Evolutionary conservation across 2,888 invertebrate species (phyloP), one percentile per base, ranked within the genome.

Genomic region (Morpho helenor): DNA sequence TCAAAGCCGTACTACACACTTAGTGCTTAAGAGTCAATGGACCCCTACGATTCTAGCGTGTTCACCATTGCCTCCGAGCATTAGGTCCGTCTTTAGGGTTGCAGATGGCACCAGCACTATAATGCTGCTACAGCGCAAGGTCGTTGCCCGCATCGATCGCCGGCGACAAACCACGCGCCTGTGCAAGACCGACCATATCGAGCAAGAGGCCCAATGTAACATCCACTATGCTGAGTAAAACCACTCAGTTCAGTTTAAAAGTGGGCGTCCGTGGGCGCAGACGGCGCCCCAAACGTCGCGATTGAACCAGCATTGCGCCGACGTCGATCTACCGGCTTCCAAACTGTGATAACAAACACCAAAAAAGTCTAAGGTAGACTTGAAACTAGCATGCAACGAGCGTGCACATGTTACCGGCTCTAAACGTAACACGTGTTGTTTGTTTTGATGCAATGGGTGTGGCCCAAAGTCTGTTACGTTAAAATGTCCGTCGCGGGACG

Each of bases 101-200:
- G 62, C 52, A 59, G 62, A 64, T 57, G 54, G 57, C 66, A 64
- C 63, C 64, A 57, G 61, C 59, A 64, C 60, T 54, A 60, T 46
- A 65, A 67, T 59, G 61, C 62, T 61, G 60, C 62, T 66, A 69
- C 65, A 66, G 82, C 84, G 84, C 85, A 82, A 80, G 84, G 79
- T 83, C 82, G 74, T 74, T 75, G 81, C 60, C 79, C 82, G 73
- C 75, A 83, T 85, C 77, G 84, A 85, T 84, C 80, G 76, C 64
- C 65, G 67, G 66, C 65, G 72, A 72, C 72, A 72, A 70, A 72
- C 72, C 68, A 68, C 66, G 76, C 76, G 76, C 72, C 73, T 72
- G 74, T 74, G 73, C 76, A 63, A 62, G 66, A 68, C 70, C 70
- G 69, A 23, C 31, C 70, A 67, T 68, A 65, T 69, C 74, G 76